Evolutionary conservation across 2,113 vertebrate species (phyloP), one percentile per base, ranked within the genome.

Genomic region (Nerophis ophidion): DNA sequence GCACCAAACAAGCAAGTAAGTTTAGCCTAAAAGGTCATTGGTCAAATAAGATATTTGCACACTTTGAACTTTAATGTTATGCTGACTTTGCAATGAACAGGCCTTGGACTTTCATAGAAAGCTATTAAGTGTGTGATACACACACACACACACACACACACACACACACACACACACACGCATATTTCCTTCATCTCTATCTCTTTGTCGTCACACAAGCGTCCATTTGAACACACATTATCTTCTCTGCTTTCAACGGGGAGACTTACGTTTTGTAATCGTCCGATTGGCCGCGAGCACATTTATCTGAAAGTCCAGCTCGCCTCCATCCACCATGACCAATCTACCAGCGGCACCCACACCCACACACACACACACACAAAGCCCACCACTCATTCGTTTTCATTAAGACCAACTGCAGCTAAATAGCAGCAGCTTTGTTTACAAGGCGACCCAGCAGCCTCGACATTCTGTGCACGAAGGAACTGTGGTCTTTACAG

Each of bases 401-500:
- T 84, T 75, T 85, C 85, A 85, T 87, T 84, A 84, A 87, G 81
- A 26, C 81, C 85, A 84, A 87, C 76, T 85, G 83, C 82, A 85
- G 81, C 85, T 82, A 87, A 87, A 87, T 85, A 85, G 83, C 83
- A 73, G 81, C 76, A 63, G 85, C 85, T 85, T 87, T 87, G 85
- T 87, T 85, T 87, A 82, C 81, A 80, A 81, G 83, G 63, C 70
- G 76, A 70, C 69, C 49, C 72, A 66, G 75, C 76, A n/a, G 75
- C 82, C 81, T 87, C 81, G 71, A 80, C 81, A 84, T 74, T 85
- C 85, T 53, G 68, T 59, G 65, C 85, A 87, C 81, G 83, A 34
- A 78, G 76, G 17, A 75, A 71, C 85, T 9, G n/a, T 81, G 69
- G 77, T 83, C 74, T 84, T 73, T 83, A 65, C 80, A 81, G 81